Evolutionary conservation across 2,113 vertebrate species (phyloP).

Genomic region (Plotosus lineatus): DNA sequence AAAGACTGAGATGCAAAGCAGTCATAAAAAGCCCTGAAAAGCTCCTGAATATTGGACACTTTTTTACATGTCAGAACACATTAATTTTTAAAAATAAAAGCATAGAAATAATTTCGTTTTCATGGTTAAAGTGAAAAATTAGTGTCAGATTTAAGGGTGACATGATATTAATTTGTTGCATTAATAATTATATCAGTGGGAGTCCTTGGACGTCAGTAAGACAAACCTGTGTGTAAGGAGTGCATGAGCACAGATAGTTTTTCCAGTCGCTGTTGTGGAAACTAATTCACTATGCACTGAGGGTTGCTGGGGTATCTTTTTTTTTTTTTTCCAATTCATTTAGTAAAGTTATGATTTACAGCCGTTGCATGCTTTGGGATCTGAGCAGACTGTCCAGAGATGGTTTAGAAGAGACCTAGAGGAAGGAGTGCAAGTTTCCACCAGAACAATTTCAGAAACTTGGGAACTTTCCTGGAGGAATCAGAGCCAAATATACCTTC

Average conservation of each 20-base stretch:
- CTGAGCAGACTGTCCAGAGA: not conserved
- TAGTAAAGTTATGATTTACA: conserved; percentile 1
- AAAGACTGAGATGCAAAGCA: conserved; percentile 17
- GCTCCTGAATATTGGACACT: not conserved
- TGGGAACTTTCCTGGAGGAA: not conserved
- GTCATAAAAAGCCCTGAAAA: conserved; percentile 40
- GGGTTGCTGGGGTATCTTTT: conserved; percentile 5
- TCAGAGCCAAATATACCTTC: not conserved
- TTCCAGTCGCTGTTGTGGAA: not conserved
- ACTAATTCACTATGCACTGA: not conserved
- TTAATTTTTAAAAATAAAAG: not conserved
- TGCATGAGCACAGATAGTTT: not conserved
- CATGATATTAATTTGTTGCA: not conserved
- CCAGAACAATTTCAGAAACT: not conserved
- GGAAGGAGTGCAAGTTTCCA: not conserved
- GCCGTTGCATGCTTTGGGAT: not conserved
- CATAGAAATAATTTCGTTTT: not conserved
- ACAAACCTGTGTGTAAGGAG: not conserved
- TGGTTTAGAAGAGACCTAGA: not conserved
- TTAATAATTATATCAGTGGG: not conserved
- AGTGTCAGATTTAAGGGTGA: not conserved
- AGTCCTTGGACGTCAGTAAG: not conserved
- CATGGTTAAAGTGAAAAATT: not conserved
- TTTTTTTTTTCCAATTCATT: not conserved
- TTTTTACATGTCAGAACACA: not conserved